Conservation (phyloP, 2,888 invertebrate species). For the Coelopa pilipes region DNA sequence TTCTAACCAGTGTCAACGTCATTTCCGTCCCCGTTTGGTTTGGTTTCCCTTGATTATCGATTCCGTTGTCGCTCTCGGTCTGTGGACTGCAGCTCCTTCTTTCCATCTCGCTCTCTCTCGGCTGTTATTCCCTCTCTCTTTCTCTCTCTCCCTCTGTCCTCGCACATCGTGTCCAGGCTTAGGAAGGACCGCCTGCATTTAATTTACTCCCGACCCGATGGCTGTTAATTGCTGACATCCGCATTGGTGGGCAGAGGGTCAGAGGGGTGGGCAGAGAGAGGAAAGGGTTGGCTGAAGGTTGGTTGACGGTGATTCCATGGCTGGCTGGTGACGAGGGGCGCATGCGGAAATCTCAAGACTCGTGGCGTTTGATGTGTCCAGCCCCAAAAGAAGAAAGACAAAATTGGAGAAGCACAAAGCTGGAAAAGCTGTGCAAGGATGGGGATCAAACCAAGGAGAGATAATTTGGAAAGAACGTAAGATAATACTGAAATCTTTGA, state of each 20-base stretch:
- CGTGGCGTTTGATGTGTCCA: no score
- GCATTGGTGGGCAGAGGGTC: background rate
- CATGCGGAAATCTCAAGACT: no score
- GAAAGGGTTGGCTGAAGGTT: background rate
- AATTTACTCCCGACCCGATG: constrained; percentile 1
- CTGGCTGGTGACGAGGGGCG: no score
- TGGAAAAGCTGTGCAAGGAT: no score
- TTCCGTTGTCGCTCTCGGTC: background rate
- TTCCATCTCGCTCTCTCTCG: background rate
- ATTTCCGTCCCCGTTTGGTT: background rate
- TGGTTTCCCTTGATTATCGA: constrained; percentile 2
- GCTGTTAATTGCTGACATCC: constrained; percentile 13
- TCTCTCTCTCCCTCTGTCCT: no score
- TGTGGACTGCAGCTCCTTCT: background rate
- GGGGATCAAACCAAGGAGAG: no score
- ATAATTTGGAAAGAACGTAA: no score
- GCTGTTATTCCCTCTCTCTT: no score
- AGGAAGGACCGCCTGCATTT: constrained; percentile 1
- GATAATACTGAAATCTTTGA: no score
- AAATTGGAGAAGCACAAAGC: no score
- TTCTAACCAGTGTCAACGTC: background rate
- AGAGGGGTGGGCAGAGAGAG: background rate
- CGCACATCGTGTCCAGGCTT: background rate
- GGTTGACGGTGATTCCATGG: background rate
- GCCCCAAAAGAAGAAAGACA: no score